Evolutionary conservation across 2,888 invertebrate species (phyloP), one percentile per base, ranked within the genome.

Genomic region (Plagodis pulveraria): DNA sequence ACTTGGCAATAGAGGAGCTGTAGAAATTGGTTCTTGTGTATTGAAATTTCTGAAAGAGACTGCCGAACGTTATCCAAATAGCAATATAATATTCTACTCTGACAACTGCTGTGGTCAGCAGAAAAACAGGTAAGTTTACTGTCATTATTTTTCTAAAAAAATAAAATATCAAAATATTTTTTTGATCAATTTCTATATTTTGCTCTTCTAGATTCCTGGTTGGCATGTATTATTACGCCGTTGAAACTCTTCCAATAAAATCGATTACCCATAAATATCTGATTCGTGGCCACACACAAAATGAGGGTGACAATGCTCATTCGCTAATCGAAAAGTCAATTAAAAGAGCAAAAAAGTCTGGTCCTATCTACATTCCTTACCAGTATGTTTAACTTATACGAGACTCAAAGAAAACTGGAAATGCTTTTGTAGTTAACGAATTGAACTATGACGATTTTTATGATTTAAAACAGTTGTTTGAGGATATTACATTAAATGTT

Each of bases 211-310:
- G 52, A 52, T 46, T 40, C 32, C n/a, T 46, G 12, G 22, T 46
- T 10, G 42, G 34, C n/a, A 52, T 49, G 12, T 65, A 57, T 50
- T 34, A 46, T 35, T 46, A 6, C 12, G 63, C 61, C 12, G 63
- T 68, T 6, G 51, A 40, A 32, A 58, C 10, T n/a, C 52, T 65
- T 12, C 34, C 36, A 22, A 63, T 66, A 44, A 65, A 69, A 42
- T 65, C 65, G n/a, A 63, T 68, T 67, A 22, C 22, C 22, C 22
- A 22, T 22, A 22, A 22, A 22, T 22, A 22, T 22, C 22, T 22
- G 22, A 22, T 74, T 34, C 60, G 66, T 11, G 74, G 74, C 0
- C 74, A 74, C 41, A 72, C 69, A 0, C 72, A 74, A 54, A 73
- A 73, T 52, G 67, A 71, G 55, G 71, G 58, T 8, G 75, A 75